phyloP scores from a whole-genome alignment of 2,113 vertebrate genomes.

The Polypterus senegalus region DNA sequence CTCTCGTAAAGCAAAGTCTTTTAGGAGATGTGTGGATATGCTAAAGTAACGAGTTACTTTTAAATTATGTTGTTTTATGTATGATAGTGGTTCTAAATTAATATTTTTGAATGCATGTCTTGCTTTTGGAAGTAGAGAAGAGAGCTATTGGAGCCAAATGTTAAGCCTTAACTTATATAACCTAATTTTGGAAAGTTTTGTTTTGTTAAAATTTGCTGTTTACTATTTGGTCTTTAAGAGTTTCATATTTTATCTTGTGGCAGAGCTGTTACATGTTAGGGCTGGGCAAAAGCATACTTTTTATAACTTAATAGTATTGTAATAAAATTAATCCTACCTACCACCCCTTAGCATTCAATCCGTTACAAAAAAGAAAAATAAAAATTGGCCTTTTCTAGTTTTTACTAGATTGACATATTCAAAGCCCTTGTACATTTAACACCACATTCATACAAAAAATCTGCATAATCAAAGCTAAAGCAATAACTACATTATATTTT shows the following conservation, averaged over 20 bases:
- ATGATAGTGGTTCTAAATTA: conserved; percentile 54
- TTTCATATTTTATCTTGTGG: conserved; percentile 43
- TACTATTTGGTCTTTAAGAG: conserved; percentile 31
- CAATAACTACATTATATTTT: too few relatives aligned
- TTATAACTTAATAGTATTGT: too few relatives aligned
- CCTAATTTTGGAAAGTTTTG: conserved; percentile 49
- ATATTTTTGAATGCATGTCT: conserved; percentile 77
- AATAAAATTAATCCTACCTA: too few relatives aligned
- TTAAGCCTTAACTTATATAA: conserved; percentile 75
- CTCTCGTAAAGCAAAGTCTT: background rate
- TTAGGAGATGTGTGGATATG: background rate
- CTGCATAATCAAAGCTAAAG: too few relatives aligned
- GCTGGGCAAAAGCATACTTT: conserved; percentile 27
- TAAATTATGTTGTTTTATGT: conserved; percentile 41
- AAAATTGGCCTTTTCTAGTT: too few relatives aligned
- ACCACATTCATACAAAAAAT: too few relatives aligned
- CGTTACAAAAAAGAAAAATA: too few relatives aligned
- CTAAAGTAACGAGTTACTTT: conserved; percentile 4
- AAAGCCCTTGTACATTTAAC: too few relatives aligned
- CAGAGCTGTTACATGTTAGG: conserved; percentile 37
- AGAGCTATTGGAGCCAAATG: conserved; percentile 48
- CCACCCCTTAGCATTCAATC: too few relatives aligned
- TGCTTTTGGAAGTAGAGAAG: conserved; percentile 56
- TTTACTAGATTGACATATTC: too few relatives aligned
- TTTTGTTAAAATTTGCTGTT: conserved; percentile 38